Percentiles rank a stretch among this genome's conserved stretches.
phyloP scores from a whole-genome alignment of 2,888 invertebrate species.

The Trichacis sp. region DNA sequence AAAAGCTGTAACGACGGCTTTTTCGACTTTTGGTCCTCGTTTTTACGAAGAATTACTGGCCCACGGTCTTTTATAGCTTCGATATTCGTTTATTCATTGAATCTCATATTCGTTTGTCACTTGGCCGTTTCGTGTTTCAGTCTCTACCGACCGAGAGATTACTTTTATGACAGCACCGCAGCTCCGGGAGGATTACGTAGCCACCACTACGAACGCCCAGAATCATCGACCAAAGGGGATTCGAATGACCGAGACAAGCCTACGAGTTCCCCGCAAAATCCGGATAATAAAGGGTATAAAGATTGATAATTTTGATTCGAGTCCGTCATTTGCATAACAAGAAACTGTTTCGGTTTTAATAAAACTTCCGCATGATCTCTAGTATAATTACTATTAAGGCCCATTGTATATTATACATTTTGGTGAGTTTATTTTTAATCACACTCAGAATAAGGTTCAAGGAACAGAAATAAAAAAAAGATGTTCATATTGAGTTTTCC shows the following conservation, averaged over 20 bases:
- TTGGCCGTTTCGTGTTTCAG: constrained; percentile 44
- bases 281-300: constrained; percentile 60
- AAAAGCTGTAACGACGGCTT: too few species aligned
- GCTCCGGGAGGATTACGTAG: constrained; percentile 58
- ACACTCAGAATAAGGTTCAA: too few species aligned
- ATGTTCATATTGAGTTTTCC: too few species aligned
- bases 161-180: constrained; percentile 61
- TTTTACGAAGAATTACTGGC: too few species aligned
- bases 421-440: too few species aligned
- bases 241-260: constrained; percentile 56
- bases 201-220: constrained; percentile 58
- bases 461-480: too few species aligned
- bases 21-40: too few species aligned
- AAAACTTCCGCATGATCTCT: constrained; percentile 26
- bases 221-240: constrained; percentile 59
- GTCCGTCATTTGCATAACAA: too few species aligned
- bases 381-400: too few species aligned
- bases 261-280: constrained; percentile 56
- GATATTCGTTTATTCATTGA: not conserved
- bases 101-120: constrained; percentile 3
- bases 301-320: constrained; percentile 50
- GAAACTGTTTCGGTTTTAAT: too few species aligned
- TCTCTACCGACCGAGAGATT: constrained; percentile 60
- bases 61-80: too few species aligned
- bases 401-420: too few species aligned